Evolutionary conservation across 64 coral and sea anemone species (phyloP).

Genomic region (Platygyra sinensis): DNA sequence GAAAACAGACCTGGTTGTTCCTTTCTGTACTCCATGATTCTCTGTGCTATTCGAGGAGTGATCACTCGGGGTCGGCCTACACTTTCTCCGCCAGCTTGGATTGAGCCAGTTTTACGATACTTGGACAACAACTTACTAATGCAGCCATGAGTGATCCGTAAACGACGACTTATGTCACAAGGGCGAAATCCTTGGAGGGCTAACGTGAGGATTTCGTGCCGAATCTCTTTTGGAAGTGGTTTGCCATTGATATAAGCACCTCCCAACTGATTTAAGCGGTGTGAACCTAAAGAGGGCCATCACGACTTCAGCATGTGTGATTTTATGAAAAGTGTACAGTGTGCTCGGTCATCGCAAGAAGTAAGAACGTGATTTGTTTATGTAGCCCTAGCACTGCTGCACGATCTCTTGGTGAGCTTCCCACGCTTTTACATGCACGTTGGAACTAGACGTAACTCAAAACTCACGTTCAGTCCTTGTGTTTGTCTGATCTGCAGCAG

Average conservation of each 20-base stretch:
- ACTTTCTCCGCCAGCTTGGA: neutral
- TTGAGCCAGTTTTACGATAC: neutral
- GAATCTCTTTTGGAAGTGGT: neutral
- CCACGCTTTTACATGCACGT: no score
- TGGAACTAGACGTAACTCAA: no score
- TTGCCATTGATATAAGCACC: neutral
- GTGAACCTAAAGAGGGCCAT: neutral
- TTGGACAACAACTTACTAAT: constrained; percentile 7
- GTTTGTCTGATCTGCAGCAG: no score
- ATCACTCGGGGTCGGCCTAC: constrained; percentile 5
- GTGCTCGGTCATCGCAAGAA: no score
- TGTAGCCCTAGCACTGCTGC: no score
- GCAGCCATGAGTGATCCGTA: neutral
- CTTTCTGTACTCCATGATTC: neutral
- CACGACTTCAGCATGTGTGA: no score
- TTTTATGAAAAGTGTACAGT: no score
- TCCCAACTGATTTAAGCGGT: neutral
- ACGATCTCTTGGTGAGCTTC: no score
- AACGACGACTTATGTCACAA: constrained; percentile 13
- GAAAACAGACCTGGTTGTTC: neutral
- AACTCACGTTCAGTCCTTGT: no score
- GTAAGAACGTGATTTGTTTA: no score
- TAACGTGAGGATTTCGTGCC: neutral
- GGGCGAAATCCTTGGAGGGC: neutral
- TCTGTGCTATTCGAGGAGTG: neutral